A percentile compares a stretch with the other conserved stretches of the same genome.
These are phyloP conservation scores for Chalcosyrphus nemorum DNA, from an alignment of 2,888 invertebrate species.

Conservation along the genomic window DNA sequence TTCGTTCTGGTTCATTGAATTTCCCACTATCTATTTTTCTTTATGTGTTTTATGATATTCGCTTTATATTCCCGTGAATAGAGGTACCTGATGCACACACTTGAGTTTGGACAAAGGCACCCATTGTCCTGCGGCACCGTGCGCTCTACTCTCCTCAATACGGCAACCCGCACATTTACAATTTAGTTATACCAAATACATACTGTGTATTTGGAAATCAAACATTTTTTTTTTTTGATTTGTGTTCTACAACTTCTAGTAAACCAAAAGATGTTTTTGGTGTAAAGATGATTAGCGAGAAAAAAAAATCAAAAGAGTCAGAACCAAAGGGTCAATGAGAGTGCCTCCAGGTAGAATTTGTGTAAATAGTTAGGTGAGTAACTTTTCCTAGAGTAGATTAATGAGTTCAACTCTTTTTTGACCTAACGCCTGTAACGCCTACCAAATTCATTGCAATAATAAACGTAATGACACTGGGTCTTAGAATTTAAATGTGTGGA, in stretches of 20 bases:
- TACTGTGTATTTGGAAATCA: neutral
- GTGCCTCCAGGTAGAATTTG: neutral
- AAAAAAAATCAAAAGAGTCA: neutral
- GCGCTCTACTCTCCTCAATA: slow-evolving; percentile 57
- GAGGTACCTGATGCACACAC: slow-evolving; percentile 72
- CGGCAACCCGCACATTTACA: slow-evolving; percentile 50
- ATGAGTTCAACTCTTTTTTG: neutral
- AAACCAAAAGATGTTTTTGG: slow-evolving; percentile 14
- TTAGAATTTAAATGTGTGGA: no score
- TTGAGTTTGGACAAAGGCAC: slow-evolving; percentile 65
- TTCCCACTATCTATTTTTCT: slow-evolving; percentile 69
- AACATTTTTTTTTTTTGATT: slow-evolving; percentile 9
- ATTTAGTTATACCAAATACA: slow-evolving; percentile 44
- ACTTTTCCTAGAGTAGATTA: neutral
- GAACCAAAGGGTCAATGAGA: neutral
- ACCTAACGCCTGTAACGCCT: neutral
- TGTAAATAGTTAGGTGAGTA: slow-evolving; percentile 13
- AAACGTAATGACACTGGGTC: neutral
- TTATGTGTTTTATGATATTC: slow-evolving; percentile 70
- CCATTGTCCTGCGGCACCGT: slow-evolving; percentile 63
- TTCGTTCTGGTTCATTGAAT: slow-evolving; percentile 72
- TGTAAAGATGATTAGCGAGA: slow-evolving; percentile 59
- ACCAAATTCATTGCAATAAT: neutral
- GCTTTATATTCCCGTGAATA: slow-evolving; percentile 64
- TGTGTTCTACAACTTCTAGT: slow-evolving; percentile 1